phyloP scores from a whole-genome alignment of 2,113 vertebrate genomes.

The Camarhynchus parvulus region DNA sequence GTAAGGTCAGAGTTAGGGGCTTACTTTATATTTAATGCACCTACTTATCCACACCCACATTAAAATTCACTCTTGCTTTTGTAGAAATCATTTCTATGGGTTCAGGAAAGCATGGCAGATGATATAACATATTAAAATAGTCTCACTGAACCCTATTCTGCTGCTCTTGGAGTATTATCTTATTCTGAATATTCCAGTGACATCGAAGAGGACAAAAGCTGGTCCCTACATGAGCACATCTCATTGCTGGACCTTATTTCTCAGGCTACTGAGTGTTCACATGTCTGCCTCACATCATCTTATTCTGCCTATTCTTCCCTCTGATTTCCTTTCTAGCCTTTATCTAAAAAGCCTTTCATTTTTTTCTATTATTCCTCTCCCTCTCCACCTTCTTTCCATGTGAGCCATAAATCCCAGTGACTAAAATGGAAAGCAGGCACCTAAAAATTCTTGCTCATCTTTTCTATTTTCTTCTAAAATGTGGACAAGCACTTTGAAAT shows the following conservation, averaged over 20 bases:
- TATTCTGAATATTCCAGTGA: background rate
- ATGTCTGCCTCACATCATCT: background rate
- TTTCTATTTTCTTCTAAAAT: background rate
- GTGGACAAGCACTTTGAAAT: background rate
- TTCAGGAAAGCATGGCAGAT: background rate
- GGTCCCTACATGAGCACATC: background rate
- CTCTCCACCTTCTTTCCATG: background rate
- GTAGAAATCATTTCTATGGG: background rate
- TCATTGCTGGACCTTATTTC: background rate
- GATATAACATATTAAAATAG: background rate
- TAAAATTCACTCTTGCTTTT: background rate
- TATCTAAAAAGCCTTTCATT: conserved; percentile 22
- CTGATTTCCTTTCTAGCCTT: conserved; percentile 3
- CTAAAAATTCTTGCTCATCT: conserved; percentile 20
- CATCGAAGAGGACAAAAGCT: conserved; percentile 12
- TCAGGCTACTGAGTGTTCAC: background rate
- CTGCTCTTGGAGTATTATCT: background rate
- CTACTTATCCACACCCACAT: background rate
- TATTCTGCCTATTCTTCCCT: conserved; percentile 20
- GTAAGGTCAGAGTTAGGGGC: background rate
- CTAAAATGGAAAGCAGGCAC: background rate
- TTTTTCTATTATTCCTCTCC: background rate
- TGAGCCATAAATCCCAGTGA: background rate
- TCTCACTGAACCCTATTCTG: background rate
- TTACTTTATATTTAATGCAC: background rate